These are phyloP conservation scores for Pan paniscus DNA, from an alignment of 2,113 vertebrate species.

Conservation along the genomic window DNA sequence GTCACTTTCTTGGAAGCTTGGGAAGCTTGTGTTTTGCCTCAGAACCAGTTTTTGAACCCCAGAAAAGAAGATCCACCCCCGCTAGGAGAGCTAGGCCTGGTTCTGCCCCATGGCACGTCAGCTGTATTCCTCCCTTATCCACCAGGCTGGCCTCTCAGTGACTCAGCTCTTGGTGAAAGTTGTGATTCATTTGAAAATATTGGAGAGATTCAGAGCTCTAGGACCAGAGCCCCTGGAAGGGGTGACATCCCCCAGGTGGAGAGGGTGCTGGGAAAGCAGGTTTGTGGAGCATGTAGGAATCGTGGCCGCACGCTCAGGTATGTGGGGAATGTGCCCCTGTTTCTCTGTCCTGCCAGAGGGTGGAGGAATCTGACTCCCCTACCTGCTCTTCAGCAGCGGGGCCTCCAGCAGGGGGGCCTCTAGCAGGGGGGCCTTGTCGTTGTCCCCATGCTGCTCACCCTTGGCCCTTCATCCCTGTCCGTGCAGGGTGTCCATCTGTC, in stretches of 20 bases:
- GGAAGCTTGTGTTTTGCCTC: background rate
- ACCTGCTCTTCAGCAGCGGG: background rate
- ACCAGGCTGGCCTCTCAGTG: background rate
- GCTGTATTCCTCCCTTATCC: no score
- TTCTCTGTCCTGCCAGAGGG: background rate
- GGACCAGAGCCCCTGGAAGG: background rate
- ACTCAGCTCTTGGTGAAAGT: background rate
- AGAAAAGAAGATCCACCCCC: background rate
- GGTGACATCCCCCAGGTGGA: background rate
- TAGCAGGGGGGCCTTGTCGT: background rate
- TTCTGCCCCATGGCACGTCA: background rate
- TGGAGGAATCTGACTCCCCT: no score
- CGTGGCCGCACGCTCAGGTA: fast-evolving
- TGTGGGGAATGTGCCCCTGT: no score
- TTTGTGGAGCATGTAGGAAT: background rate
- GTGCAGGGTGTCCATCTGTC: background rate
- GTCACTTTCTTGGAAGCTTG: background rate
- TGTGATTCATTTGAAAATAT: background rate
- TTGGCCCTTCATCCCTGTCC: background rate
- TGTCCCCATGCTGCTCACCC: background rate
- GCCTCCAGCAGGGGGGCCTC: no score
- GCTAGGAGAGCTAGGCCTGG: background rate
- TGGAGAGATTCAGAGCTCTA: background rate
- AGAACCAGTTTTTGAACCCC: background rate
- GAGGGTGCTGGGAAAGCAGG: background rate